phyloP scores from a whole-genome alignment of 2,888 invertebrate genomes.

The Hypolimnas misippus region DNA sequence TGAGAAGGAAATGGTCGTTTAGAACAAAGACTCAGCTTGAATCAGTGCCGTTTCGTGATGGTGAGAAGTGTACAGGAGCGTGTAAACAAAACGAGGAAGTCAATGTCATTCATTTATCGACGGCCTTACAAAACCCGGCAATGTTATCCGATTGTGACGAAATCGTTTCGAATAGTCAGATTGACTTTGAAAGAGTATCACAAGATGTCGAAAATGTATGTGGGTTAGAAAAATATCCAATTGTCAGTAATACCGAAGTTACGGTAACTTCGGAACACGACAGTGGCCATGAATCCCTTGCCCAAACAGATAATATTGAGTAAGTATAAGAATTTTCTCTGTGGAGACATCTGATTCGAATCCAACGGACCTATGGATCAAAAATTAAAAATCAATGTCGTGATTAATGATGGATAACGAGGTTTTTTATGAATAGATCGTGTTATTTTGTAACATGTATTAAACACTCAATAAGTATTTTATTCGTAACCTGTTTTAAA shows the following conservation, averaged over 20 bases:
- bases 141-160: conserved; percentile 28
- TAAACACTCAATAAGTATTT: neutral
- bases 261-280: neutral
- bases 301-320: conserved; percentile 7
- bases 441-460: too few relatives aligned
- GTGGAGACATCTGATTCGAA: neutral
- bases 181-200: conserved; percentile 26
- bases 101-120: conserved; percentile 22
- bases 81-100: conserved; percentile 38
- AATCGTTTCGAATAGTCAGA: conserved; percentile 24
- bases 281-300: conserved; percentile 10
- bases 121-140: conserved; percentile 31
- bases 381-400: too few relatives aligned
- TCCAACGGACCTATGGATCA: too few relatives aligned
- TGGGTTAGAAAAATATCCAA: conserved; percentile 14
- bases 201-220: conserved; percentile 27
- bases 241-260: conserved; percentile 7
- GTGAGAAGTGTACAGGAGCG: conserved; percentile 16
- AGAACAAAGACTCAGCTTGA: conserved; percentile 41
- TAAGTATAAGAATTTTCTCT: neutral
- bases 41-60: conserved; percentile 11
- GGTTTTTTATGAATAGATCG: too few relatives aligned
- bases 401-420: too few relatives aligned
- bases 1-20: conserved; percentile 51
- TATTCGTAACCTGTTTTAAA: neutral